Evolutionary conservation across 2,797 vertebrate genomes (phyloP), one percentile per base, ranked within the genome.

Genomic region (Sciaenops ocellatus): DNA sequence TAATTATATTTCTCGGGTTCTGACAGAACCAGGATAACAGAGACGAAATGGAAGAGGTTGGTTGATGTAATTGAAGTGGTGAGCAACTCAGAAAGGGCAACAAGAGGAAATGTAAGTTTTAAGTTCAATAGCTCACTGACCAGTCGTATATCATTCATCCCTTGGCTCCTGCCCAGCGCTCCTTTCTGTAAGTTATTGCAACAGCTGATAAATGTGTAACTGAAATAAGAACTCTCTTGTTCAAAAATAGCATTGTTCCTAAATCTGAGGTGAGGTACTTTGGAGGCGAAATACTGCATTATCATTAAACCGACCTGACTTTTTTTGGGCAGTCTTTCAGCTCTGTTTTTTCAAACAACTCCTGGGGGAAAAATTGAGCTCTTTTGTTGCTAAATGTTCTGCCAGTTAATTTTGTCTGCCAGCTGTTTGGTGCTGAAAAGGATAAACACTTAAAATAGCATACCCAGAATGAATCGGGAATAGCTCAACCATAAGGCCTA

Each of bases 1-100:
- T 61, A 4, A 44, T 28, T 50, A 54, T 24, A 17, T 46, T 52
- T 62, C 69, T 24, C 22, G 41, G n/a, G 24, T 22, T 38, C 42
- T 51, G 65, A 85, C 65, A 28, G 63, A 74, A 63, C 12, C 9
- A 48, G 60, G 70, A 11, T 73, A 76, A 61, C 46, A 8, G 12
- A 78, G 59, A 61, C 22, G 28, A 63, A 79, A 66, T 41, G 64
- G 22, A 42, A 67, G 46, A 51, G 47, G 34, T 17, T 57, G 76
- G 20, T 59, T 65, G 28, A 73, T 42, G 51, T 60, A 22, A 1
- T 20, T 68, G 5, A 9, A 50, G 42, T 60, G 18, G 26, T 60
- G 41, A 68, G 44, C 15, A 4, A 52, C 22, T 78, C 55, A 11
- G 12, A 52, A 18, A 11, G 46, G 55, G 70, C 41, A 73, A 46